Evolutionary conservation across 1,140 invertebrate genomes (phyloP).

Genomic region (Popillia japonica): DNA sequence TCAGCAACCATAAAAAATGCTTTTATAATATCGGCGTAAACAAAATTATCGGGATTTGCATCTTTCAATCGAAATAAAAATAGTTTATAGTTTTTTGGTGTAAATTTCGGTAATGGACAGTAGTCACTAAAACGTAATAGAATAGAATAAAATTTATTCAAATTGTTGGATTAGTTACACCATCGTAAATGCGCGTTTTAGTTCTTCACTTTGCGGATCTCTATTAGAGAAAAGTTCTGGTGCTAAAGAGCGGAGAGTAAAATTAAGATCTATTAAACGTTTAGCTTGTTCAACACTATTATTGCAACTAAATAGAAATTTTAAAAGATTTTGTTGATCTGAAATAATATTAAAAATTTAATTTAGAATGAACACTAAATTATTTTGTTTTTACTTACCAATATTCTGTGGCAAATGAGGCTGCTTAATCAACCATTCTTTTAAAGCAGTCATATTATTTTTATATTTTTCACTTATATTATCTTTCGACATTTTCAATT

Average conservation of each 20-base stretch:
- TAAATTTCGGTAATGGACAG: slow-evolving; percentile 65
- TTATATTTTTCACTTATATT: slow-evolving; percentile 45
- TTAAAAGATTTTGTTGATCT: slow-evolving; percentile 66
- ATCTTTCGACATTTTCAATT: slow-evolving; percentile 4
- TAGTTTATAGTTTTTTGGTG: slow-evolving; percentile 52
- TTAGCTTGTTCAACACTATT: slow-evolving; percentile 67
- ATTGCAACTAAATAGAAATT: slow-evolving; percentile 64
- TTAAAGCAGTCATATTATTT: slow-evolving; percentile 70
- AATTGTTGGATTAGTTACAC: neutral
- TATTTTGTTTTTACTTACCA: slow-evolving; percentile 63
- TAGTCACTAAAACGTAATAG: slow-evolving; percentile 65
- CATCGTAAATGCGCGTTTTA: slow-evolving; percentile 60
- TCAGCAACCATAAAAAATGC: slow-evolving; percentile 76
- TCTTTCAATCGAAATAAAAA: slow-evolving; percentile 70
- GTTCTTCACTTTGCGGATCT: slow-evolving; percentile 66
- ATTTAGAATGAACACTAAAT: neutral
- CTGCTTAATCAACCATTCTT: slow-evolving; percentile 77
- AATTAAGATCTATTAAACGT: slow-evolving; percentile 70
- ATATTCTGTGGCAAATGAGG: slow-evolving; percentile 77
- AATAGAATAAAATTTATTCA: neutral
- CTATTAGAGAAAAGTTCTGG: slow-evolving; percentile 72
- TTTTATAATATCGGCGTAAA: slow-evolving; percentile 73
- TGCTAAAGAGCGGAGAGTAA: slow-evolving; percentile 67
- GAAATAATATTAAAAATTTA: slow-evolving; percentile 44
- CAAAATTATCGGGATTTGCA: slow-evolving; percentile 68